Evolutionary conservation across 37 sponge, comb jelly and placozoan genomes (phyloP).

Genomic region (Lycopodina hypogea): DNA sequence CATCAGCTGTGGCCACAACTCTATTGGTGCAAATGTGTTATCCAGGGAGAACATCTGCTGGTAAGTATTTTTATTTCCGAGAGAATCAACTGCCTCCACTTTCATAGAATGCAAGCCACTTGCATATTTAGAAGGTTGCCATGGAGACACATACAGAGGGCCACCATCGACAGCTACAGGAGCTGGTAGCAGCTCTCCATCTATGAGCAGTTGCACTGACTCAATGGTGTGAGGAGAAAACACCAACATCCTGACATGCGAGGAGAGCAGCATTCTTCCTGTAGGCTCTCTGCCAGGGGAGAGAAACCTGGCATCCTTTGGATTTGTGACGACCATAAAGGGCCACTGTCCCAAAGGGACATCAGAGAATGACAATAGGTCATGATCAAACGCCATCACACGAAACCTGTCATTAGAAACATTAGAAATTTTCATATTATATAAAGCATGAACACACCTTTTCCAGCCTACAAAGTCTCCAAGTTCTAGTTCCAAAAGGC

Average conservation of each 20-base stretch:
- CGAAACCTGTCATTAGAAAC: slow-evolving; percentile 86
- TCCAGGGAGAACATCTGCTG: slow-evolving; percentile 67
- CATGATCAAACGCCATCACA: slow-evolving; percentile 84
- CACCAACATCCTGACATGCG: slow-evolving; percentile 80
- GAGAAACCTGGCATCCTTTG: slow-evolving; percentile 68
- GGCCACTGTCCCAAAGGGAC: slow-evolving; percentile 63
- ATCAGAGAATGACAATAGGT: slow-evolving; percentile 84
- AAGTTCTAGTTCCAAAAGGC: slow-evolving; percentile 85
- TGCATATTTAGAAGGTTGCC: slow-evolving; percentile 49
- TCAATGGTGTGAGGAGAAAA: slow-evolving; percentile 69
- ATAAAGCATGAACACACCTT: slow-evolving; percentile 26
- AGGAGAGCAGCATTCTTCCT: slow-evolving; percentile 64
- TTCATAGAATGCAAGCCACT: slow-evolving; percentile 56
- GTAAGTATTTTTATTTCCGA: slow-evolving; percentile 5
- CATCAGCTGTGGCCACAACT: slow-evolving; percentile 39
- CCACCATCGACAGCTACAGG: slow-evolving; percentile 14
- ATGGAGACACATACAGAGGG: slow-evolving; percentile 72
- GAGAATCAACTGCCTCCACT: slow-evolving; percentile 61
- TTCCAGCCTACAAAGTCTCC: slow-evolving; percentile 69
- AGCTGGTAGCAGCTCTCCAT: slow-evolving; percentile 29
- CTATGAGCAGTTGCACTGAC: slow-evolving; percentile 57
- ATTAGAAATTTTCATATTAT: no score
- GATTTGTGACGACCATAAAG: slow-evolving; percentile 80
- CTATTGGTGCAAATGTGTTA: slow-evolving; percentile 20
- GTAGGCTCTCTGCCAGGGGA: slow-evolving; percentile 67